These are phyloP conservation scores for Myripristis jacobus DNA, from an alignment of 2,797 vertebrate species.

Conservation along the genomic window DNA sequence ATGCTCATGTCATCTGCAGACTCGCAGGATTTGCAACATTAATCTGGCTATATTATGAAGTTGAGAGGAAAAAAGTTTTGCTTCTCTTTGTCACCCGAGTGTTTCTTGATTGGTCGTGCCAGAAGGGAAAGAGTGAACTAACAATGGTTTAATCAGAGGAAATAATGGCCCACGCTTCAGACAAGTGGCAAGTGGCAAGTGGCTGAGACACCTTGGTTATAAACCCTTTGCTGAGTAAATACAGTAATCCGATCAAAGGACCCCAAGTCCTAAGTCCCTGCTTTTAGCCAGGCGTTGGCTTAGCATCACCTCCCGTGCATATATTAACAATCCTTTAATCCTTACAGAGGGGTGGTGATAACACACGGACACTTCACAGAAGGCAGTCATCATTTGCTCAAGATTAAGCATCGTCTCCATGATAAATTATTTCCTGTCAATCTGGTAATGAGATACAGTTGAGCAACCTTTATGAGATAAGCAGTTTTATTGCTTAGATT, in stretches of 20 bases:
- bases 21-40: slow-evolving; percentile 71
- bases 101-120: slow-evolving; percentile 51
- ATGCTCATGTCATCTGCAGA: slow-evolving; percentile 74
- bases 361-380: slow-evolving; percentile 51
- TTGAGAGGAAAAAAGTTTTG: slow-evolving; percentile 74
- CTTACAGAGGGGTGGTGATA: slow-evolving; percentile 58
- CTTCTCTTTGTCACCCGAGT: slow-evolving; percentile 63
- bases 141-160: slow-evolving; percentile 71
- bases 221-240: slow-evolving; percentile 70
- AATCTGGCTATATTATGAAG: slow-evolving; percentile 74
- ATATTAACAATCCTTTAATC: slow-evolving; percentile 73
- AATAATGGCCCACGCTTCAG: slow-evolving; percentile 64
- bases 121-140: slow-evolving; percentile 46
- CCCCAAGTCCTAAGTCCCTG: slow-evolving; percentile 66
- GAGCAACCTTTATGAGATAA: slow-evolving; percentile 66
- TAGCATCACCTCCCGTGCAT: slow-evolving; percentile 71
- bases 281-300: slow-evolving; percentile 66
- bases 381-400: slow-evolving; percentile 51
- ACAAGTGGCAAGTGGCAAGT: slow-evolving; percentile 23
- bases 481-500: slow-evolving; percentile 66
- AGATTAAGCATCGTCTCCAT: slow-evolving; percentile 61
- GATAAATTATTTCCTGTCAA: slow-evolving; percentile 69
- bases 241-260: slow-evolving; percentile 76
- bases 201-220: slow-evolving; percentile 69
- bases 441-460: slow-evolving; percentile 68